Percentiles rank a stretch among this genome's conserved stretches.
Conservation (phyloP, 2,113 vertebrate genomes). For the Takifugu bimaculatus region DNA sequence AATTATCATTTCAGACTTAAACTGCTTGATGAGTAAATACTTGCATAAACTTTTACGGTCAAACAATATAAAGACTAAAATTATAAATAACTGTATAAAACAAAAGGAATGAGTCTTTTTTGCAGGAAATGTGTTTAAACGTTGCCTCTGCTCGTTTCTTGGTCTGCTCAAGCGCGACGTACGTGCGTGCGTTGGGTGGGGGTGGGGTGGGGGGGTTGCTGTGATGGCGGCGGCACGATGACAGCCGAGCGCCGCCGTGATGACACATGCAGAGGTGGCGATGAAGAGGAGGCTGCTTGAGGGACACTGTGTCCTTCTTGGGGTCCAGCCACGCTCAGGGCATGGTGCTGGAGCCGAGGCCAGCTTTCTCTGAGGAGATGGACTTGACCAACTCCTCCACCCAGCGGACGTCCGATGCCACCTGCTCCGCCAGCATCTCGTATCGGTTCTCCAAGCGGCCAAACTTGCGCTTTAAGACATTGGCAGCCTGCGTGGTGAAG, state of each 20-base stretch:
- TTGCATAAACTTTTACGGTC: background rate
- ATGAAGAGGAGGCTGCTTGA: slow-evolving; percentile 19
- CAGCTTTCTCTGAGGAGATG: slow-evolving; percentile 76
- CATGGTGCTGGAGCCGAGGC: slow-evolving; percentile 70
- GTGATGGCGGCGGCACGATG: slow-evolving; percentile 22
- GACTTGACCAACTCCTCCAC: slow-evolving; percentile 91
- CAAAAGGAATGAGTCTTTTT: slow-evolving; percentile 37
- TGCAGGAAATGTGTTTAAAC: slow-evolving; percentile 19
- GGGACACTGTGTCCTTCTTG: slow-evolving; percentile 11
- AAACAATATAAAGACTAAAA: slow-evolving; percentile 38
- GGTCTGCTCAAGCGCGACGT: slow-evolving; percentile 9
- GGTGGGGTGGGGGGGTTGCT: slow-evolving; percentile 7
- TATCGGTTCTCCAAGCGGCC: slow-evolving; percentile 91
- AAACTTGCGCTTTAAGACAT: slow-evolving; percentile 85
- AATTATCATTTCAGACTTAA: background rate
- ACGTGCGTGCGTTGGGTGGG: slow-evolving; percentile 1
- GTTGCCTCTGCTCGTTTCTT: slow-evolving; percentile 30
- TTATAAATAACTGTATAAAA: slow-evolving; percentile 61
- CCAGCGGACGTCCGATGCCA: slow-evolving; percentile 89
- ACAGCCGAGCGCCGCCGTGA: too few relatives aligned
- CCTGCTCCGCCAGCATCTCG: slow-evolving; percentile 85
- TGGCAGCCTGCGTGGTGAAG: slow-evolving; percentile 78
- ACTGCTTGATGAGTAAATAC: background rate
- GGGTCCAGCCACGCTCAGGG: slow-evolving; percentile 56
- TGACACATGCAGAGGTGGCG: slow-evolving; percentile 10